Percentiles rank a stretch among this genome's conserved stretches.
phyloP scores from a whole-genome alignment of 1,140 invertebrate genomes.

The Harlomillsia oculata region DNA sequence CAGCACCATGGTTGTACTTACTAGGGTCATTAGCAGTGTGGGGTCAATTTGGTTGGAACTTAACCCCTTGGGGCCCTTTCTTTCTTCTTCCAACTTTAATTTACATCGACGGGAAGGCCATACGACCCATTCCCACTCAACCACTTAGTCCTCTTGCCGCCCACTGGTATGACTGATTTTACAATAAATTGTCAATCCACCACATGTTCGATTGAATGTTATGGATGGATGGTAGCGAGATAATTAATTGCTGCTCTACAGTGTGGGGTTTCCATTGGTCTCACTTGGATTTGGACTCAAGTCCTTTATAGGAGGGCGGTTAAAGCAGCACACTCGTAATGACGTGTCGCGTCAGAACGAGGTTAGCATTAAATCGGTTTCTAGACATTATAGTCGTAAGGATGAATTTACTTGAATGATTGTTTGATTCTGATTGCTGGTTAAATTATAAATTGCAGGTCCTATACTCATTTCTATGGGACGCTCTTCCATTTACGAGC shows the following conservation, averaged over 20 bases:
- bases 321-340: conserved; percentile 34
- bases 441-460: too few relatives aligned
- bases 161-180: conserved; percentile 68
- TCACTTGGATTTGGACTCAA: conserved; percentile 35
- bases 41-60: conserved; percentile 31
- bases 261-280: conserved; percentile 35
- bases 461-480: conserved; percentile 32
- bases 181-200: too few relatives aligned
- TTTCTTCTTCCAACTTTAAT: conserved; percentile 33
- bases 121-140: conserved; percentile 63
- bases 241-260: too few relatives aligned
- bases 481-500: conserved; percentile 32
- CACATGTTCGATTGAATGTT: too few relatives aligned
- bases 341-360: conserved; percentile 34
- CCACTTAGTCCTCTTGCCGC: conserved; percentile 93
- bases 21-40: conserved; percentile 33
- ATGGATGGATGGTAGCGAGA: too few relatives aligned
- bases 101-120: conserved; percentile 33
- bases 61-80: conserved; percentile 30
- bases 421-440: too few relatives aligned
- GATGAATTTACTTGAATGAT: neutral
- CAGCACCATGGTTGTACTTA: conserved; percentile 52
- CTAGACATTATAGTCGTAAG: neutral
- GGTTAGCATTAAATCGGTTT: neutral
- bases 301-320: conserved; percentile 28